phyloP scores from a whole-genome alignment of 2,888 invertebrate species.

The Leptopterna dolabrata region DNA sequence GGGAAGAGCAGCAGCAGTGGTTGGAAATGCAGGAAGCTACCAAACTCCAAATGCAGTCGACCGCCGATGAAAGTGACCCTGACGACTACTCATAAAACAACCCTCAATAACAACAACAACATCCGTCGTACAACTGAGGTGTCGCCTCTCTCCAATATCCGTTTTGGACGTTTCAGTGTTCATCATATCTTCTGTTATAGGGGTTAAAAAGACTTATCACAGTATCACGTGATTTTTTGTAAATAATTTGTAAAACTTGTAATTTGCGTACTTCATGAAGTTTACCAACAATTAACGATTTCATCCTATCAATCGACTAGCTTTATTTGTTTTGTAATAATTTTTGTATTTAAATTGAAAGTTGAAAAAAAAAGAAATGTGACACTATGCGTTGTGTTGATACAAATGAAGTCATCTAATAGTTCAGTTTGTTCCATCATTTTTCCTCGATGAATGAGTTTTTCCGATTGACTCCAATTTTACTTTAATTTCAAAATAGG shows the following conservation, averaged over 20 bases:
- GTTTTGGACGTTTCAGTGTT: neutral
- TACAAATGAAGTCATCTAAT: neutral
- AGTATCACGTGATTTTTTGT: neutral
- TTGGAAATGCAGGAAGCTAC: slow-evolving; percentile 79
- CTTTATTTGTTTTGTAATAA: slow-evolving; percentile 26
- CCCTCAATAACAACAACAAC: neutral
- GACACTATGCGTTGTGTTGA: neutral
- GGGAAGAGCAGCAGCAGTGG: slow-evolving; percentile 92
- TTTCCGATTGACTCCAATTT: no score
- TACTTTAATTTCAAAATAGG: no score
- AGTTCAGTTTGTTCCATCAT: neutral
- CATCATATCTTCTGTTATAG: neutral
- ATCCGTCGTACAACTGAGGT: neutral
- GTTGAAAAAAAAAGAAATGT: neutral
- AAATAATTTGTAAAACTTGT: neutral
- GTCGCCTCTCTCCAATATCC: neutral
- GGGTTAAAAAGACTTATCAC: neutral
- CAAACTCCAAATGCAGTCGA: slow-evolving; percentile 67
- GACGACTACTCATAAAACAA: slow-evolving; percentile 65
- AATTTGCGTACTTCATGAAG: neutral
- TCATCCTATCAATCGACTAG: slow-evolving; percentile 20
- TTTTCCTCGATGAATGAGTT: no score
- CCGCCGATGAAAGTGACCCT: slow-evolving; percentile 70
- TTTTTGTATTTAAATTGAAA: neutral
- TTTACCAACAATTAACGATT: slow-evolving; percentile 8